These are phyloP conservation scores for Junonia oenone DNA, from an alignment of 2,888 invertebrate species.

Conservation along the genomic window DNA sequence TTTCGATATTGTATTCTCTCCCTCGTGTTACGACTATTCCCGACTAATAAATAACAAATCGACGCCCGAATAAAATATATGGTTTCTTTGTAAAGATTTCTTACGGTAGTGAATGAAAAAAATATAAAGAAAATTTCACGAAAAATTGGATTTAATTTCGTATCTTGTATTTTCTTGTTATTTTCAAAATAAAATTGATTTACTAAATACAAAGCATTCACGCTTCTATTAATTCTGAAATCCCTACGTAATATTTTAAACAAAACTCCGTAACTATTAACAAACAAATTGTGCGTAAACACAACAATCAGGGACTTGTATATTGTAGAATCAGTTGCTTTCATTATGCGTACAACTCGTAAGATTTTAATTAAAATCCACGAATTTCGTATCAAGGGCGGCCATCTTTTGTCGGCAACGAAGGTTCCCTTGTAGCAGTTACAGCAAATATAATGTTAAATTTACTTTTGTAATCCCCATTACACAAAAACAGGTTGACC, in stretches of 20 bases:
- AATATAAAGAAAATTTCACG: constrained; percentile 41
- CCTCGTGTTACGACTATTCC: constrained; percentile 73
- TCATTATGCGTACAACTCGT: constrained; percentile 58
- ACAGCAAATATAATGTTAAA: constrained; percentile 71
- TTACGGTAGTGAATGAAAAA: constrained; percentile 40
- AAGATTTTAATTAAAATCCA: constrained; percentile 75
- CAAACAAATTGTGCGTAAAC: constrained; percentile 48
- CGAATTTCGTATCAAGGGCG: constrained; percentile 62
- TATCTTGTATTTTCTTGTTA: background rate
- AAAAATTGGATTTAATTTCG: constrained; percentile 26
- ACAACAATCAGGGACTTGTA: constrained; percentile 42
- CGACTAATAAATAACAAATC: constrained; percentile 79
- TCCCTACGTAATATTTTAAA: background rate
- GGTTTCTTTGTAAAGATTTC: constrained; percentile 65
- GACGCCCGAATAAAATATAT: constrained; percentile 73
- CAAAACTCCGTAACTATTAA: constrained; percentile 3
- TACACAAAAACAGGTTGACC: constrained; percentile 78
- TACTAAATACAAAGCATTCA: too few species aligned
- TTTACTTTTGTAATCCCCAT: constrained; percentile 73
- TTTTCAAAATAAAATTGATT: too few species aligned
- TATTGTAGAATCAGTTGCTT: constrained; percentile 57
- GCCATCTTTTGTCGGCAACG: constrained; percentile 65
- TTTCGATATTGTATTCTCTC: constrained; percentile 68
- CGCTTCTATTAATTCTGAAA: background rate
- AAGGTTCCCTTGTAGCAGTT: constrained; percentile 64